Conservation (phyloP, 2,888 invertebrate genomes). For the Rutpela maculata region DNA sequence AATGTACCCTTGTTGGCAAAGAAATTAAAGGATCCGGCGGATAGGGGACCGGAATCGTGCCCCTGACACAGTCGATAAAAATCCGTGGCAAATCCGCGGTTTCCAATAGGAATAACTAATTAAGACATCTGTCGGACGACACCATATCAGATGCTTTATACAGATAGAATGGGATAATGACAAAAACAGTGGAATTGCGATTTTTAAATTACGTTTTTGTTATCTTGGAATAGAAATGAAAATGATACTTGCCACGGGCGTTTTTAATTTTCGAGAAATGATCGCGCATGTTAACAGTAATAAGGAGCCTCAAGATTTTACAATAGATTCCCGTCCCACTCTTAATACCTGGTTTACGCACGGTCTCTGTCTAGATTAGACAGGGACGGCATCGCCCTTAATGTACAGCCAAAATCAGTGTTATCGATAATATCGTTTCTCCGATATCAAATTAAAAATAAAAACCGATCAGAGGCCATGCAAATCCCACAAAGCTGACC, state of each 20-base stretch:
- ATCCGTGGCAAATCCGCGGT: background rate
- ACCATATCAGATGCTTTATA: conserved; percentile 30
- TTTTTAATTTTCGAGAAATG: conserved; percentile 74
- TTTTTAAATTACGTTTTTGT: conserved; percentile 73
- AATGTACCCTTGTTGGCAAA: too few species aligned
- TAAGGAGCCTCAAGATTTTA: conserved; percentile 72
- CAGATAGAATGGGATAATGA: conserved; percentile 66
- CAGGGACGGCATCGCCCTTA: conserved; percentile 39
- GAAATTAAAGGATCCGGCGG: too few species aligned
- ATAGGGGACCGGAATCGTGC: too few species aligned
- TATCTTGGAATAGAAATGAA: conserved; percentile 72
- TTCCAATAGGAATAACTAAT: conserved; percentile 34
- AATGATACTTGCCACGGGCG: conserved; percentile 73
- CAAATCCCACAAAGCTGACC: too few species aligned
- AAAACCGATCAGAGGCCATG: too few species aligned
- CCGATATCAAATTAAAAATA: background rate
- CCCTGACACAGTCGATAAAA: too few species aligned
- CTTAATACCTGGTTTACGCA: conserved; percentile 63
- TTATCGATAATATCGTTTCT: too few species aligned
- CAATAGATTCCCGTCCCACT: conserved; percentile 64
- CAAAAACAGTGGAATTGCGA: conserved; percentile 72
- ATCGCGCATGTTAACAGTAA: conserved; percentile 72
- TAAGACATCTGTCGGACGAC: conserved; percentile 24
- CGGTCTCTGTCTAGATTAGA: conserved; percentile 46
- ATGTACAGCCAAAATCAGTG: background rate